Evolutionary conservation across 2,113 vertebrate species (phyloP).

Genomic region (Theropithecus gelada): DNA sequence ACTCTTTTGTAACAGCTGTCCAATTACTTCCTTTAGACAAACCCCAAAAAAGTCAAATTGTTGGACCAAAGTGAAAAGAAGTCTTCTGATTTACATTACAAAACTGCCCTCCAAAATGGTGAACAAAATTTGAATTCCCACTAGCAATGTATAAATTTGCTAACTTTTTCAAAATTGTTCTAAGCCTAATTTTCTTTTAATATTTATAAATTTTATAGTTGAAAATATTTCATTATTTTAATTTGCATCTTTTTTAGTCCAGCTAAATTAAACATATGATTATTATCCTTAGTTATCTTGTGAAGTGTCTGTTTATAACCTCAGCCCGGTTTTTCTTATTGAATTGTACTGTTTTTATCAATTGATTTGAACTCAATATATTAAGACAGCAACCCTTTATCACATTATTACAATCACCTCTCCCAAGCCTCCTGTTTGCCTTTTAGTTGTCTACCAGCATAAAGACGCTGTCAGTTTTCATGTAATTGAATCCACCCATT

Average conservation of each 20-base stretch:
- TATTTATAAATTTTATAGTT: background rate
- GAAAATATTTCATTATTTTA: background rate
- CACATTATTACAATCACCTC: background rate
- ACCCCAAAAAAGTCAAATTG: background rate
- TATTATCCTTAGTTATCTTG: background rate
- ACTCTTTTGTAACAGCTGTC: background rate
- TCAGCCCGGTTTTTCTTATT: background rate
- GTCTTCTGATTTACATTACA: background rate
- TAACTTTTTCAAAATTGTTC: background rate
- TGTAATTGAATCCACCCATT: background rate
- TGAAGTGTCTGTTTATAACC: background rate
- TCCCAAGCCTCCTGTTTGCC: background rate
- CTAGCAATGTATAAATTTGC: background rate
- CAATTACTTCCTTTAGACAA: background rate
- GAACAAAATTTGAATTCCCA: slow-evolving; percentile 12
- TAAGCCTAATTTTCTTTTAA: slow-evolving; percentile 2
- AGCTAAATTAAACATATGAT: background rate
- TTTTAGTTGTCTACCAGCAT: background rate
- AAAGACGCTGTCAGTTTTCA: background rate
- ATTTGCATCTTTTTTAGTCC: background rate
- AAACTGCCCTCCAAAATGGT: background rate
- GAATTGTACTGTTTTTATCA: background rate
- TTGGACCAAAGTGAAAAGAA: background rate
- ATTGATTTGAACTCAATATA: background rate
- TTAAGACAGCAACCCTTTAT: background rate